Base-by-base conservation (phyloP, 2,113 vertebrate species). In the Rhizomys pruinosus region DNA sequence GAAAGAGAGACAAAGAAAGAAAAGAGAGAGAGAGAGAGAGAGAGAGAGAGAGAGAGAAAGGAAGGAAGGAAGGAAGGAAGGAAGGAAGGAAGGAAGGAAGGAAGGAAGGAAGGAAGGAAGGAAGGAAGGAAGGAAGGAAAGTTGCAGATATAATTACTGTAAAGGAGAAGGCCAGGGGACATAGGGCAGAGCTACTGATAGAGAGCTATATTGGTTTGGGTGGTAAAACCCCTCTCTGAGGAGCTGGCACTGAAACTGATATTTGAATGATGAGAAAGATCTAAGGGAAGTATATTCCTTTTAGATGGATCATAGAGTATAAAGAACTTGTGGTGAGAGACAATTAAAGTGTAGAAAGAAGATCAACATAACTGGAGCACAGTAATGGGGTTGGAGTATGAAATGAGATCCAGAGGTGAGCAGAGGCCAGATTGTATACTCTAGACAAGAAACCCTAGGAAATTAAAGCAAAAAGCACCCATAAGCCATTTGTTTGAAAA, bases 201-300 rank as follows among this genome's bases (percentile, higher is more conserved):
- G 22, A 34, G 11, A 37, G 44, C 92, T 84, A 63, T 57, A 63
- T 34, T 79, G 6, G 44, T 68, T 71, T 81, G 17, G 9, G 44
- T 72, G 11, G 4, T 39, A 39, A n/a, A 59, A 37, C 5, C 5
- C 71, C 64, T 87, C 27, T 59, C 29, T 77, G 34, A 76, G 34
- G 55, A 82, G 52, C 71, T 74, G 61, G 20, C 72, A 84, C 74
- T 88, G 73, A 85, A 88, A 80, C 80, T 42, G 42, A 80, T 19
- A 64, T 55, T 52, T 76, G 55, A 47, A n/a, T 84, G 44, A 39
- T 69, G 11, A 77, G 42, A 72, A 84, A 79, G 59, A 44, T 37
- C 64, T 61, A 27, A 57, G 20, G 32, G 17, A 71, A 69, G 13
- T 52, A 52, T 52, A 52, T 63, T 88, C 44, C 25, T 39, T 22